phyloP scores from a whole-genome alignment of 2,888 invertebrate genomes.

The Napeogenes sylphis region DNA sequence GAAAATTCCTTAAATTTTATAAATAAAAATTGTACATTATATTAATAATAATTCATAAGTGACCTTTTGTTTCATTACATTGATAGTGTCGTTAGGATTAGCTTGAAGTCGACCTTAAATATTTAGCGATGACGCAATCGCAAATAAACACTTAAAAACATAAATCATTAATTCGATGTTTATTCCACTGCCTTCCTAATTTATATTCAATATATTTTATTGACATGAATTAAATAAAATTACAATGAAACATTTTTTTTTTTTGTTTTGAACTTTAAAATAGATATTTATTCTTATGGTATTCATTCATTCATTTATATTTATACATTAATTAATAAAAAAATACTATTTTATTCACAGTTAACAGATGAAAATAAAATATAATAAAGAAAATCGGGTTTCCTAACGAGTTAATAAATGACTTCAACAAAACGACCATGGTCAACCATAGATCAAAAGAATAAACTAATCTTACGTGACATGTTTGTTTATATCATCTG shows the following conservation, averaged over 20 bases:
- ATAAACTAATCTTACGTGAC: constrained; percentile 1
- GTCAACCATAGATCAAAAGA: background rate
- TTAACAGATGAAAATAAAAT: too few species aligned
- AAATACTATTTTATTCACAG: too few species aligned
- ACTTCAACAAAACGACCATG: background rate
- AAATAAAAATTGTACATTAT: too few species aligned
- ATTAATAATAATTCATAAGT: background rate
- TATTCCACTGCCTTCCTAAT: background rate
- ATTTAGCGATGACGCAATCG: background rate
- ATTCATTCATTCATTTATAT: too few species aligned
- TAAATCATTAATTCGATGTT: background rate
- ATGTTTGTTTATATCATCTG: background rate
- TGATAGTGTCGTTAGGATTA: constrained; percentile 1
- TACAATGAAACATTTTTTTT: too few species aligned
- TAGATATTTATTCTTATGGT: too few species aligned
- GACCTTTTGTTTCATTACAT: constrained; percentile 1
- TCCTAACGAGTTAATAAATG: background rate
- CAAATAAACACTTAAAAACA: background rate
- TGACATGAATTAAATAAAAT: too few species aligned
- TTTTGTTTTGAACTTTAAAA: too few species aligned
- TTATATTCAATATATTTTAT: background rate
- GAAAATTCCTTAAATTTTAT: too few species aligned
- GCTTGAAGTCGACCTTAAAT: background rate
- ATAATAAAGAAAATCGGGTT: background rate
- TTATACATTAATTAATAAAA: too few species aligned